Base-by-base conservation (phyloP, 1,140 invertebrate genomes). In the Euwallacea fornicatus region DNA sequence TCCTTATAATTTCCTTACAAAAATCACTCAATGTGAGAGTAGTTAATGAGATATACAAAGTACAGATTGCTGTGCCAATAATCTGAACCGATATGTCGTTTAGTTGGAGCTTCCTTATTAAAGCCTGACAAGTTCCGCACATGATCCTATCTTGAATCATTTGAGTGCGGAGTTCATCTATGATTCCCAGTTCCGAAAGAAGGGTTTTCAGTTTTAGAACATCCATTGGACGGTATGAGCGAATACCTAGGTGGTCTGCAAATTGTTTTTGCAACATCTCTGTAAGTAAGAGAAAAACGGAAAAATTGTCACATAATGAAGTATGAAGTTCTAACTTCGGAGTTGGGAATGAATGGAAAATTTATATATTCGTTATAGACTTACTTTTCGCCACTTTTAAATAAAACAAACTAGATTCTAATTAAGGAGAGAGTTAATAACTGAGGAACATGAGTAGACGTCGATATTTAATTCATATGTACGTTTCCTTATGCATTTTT, bases 1-100 rank as follows among this genome's bases (percentile, higher is more conserved):
- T 61, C 47, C 61, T 60, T 4, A 74, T 60, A 13, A 72, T 11
- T 2, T 69, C 11, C 11, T 41, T 10, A 59, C 73, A 74, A 59
- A 74, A 74, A 54, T 66, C 62, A 21, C 43, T 65, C 9, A 74
- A 10, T 10, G 69, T 72, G 60, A 56, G 69, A 8, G 73, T 74
- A 16, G 60, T 50, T 16, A 74, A 41, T 0, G 70, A 59, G 16
- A 72, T 66, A 47, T 74, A 74, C 47, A 74, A 15, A 11, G 55
- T 69, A 55, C 73, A 74, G 2, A 74, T 44, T 9, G 66, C 61
- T 42, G 42, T 56, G 10, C 64, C 73, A 9, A 74, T 43, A 7
- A 66, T 21, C 54, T 63, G 54, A 2, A 74, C 46, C 6, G 69
- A 42, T 13, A 71, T 43, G 4, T 33, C n/a, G 15, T 65, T 64